Conservation (phyloP, 2,797 vertebrate species). For the Oreochromis grahami region DNA sequence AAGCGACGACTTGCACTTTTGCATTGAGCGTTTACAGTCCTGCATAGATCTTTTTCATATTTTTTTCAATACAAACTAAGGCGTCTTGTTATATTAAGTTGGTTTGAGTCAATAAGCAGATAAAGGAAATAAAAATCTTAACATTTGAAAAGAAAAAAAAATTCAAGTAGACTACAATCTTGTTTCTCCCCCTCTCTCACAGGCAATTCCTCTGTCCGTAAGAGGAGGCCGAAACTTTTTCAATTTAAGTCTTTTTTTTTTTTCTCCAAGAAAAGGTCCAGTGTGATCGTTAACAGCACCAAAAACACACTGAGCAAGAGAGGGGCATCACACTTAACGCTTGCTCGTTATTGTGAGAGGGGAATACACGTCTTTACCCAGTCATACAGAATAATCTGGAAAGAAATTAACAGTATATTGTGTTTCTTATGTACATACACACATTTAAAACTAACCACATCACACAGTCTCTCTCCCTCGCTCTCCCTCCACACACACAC, state of each 20-base stretch:
- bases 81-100: slow-evolving; percentile 73
- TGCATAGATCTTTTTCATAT: slow-evolving; percentile 79
- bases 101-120: slow-evolving; percentile 67
- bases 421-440: slow-evolving; percentile 60
- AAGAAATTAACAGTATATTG: slow-evolving; percentile 69
- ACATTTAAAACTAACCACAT: slow-evolving; percentile 42
- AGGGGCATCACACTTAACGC: slow-evolving; percentile 46
- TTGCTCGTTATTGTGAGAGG: slow-evolving; percentile 47
- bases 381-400: slow-evolving; percentile 63
- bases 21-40: slow-evolving; percentile 77
- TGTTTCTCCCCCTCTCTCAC: slow-evolving; percentile 47
- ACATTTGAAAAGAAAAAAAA: not conserved
- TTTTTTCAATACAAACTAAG: slow-evolving; percentile 75
- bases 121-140: slow-evolving; percentile 40
- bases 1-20: slow-evolving; percentile 73
- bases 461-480: not conserved
- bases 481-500: too few relatives aligned
- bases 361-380: slow-evolving; percentile 28
- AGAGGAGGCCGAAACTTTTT: slow-evolving; percentile 43
- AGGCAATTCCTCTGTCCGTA: slow-evolving; percentile 16
- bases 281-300: slow-evolving; percentile 78
- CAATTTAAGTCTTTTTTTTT: slow-evolving; percentile 68
- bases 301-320: slow-evolving; percentile 66
- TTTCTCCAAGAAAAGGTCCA: slow-evolving; percentile 72
- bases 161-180: slow-evolving; percentile 81